phyloP scores from a whole-genome alignment of 2,888 invertebrate genomes.

The Lepidonotus clava region DNA sequence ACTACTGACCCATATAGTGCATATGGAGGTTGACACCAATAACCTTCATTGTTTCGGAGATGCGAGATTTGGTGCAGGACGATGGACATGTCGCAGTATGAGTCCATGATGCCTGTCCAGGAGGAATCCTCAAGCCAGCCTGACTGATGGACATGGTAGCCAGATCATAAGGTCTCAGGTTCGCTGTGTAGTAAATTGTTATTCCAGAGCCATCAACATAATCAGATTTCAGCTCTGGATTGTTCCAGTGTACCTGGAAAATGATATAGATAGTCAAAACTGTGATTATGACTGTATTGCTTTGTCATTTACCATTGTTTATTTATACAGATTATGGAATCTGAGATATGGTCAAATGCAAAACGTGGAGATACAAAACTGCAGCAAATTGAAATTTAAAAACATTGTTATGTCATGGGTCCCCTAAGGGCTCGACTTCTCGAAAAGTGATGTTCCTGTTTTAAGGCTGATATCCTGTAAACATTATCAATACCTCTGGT shows the following conservation, averaged over 20 bases:
- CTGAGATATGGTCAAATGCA: no score
- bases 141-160: not conserved
- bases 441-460: no score
- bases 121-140: not conserved
- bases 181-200: constrained; percentile 34
- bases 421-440: no score
- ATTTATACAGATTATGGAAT: no score
- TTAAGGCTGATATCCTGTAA: no score
- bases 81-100: not conserved
- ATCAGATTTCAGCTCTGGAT: constrained; percentile 7
- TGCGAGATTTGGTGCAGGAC: not conserved
- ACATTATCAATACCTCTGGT: no score
- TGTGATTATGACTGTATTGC: no score
- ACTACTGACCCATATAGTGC: constrained; percentile 29
- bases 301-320: no score
- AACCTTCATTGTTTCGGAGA: not conserved
- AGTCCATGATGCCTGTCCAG: not conserved
- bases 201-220: constrained; percentile 25
- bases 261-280: no score
- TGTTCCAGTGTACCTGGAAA: constrained; percentile 52
- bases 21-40: not conserved
- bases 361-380: no score
- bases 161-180: constrained; percentile 18
- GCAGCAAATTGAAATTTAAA: no score
- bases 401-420: no score